phyloP scores from a whole-genome alignment of 2,797 vertebrate species.

The Channa striata region DNA sequence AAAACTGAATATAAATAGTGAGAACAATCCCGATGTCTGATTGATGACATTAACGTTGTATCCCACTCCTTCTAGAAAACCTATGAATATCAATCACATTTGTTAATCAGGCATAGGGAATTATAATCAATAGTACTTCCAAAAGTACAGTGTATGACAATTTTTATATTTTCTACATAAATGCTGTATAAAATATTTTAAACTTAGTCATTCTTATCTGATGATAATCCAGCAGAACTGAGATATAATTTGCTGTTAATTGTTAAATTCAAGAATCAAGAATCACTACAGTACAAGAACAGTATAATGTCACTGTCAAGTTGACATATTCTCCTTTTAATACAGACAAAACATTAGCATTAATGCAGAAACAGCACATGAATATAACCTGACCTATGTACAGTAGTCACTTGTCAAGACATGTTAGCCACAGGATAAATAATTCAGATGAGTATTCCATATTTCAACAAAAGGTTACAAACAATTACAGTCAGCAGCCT shows the following conservation, averaged over 20 bases:
- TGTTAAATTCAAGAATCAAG: constrained; percentile 2
- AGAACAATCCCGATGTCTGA: too few species aligned
- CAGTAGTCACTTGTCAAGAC: constrained; percentile 80
- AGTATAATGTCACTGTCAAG: constrained; percentile 19
- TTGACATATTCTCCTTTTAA: background rate
- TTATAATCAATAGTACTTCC: too few species aligned
- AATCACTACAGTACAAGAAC: constrained; percentile 6
- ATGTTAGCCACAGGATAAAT: constrained; percentile 79
- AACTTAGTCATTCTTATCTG: too few species aligned
- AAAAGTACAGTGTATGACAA: too few species aligned
- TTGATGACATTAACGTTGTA: too few species aligned
- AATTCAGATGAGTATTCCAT: constrained; percentile 78
- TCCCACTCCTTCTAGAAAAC: too few species aligned
- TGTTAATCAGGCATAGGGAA: too few species aligned
- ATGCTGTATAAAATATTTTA: too few species aligned
- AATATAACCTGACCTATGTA: constrained; percentile 63
- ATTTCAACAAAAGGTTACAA: constrained; percentile 65
- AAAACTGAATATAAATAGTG: background rate
- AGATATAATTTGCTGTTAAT: constrained; percentile 5
- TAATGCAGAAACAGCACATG: constrained; percentile 58
- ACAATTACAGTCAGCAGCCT: constrained; percentile 72
- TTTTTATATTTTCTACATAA: too few species aligned
- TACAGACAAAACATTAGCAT: constrained; percentile 44
- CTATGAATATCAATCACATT: too few species aligned
- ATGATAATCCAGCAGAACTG: background rate